Evolutionary conservation across 2,113 vertebrate genomes (phyloP).

Genomic region (Forbesichthys agassizii): DNA sequence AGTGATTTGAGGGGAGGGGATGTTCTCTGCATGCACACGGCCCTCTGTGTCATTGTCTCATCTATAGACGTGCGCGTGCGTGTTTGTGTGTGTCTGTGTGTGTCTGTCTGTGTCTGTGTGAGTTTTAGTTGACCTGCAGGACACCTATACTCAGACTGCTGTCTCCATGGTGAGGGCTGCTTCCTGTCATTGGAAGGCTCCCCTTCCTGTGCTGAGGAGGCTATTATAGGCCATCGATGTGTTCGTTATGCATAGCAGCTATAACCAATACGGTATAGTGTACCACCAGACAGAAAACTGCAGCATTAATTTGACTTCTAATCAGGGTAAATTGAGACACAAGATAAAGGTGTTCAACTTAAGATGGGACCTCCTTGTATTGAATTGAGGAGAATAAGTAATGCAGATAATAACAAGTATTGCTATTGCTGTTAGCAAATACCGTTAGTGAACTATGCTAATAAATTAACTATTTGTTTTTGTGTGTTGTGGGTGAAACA

Average conservation of each 20-base stretch:
- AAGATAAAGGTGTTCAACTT: too few relatives aligned
- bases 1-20: too few relatives aligned
- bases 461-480: background rate
- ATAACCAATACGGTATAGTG: background rate
- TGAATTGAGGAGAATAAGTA: background rate
- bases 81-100: slow-evolving; percentile 25
- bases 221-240: slow-evolving; percentile 11
- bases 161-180: slow-evolving; percentile 62
- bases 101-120: slow-evolving; percentile 19
- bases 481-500: too few relatives aligned
- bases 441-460: too few relatives aligned
- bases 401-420: too few relatives aligned
- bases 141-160: slow-evolving; percentile 61
- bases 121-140: slow-evolving; percentile 43
- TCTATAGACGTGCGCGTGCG: slow-evolving; percentile 38
- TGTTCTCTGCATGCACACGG: background rate
- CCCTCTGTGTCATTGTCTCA: slow-evolving; percentile 20
- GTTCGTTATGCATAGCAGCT: background rate
- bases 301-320: background rate
- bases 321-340: too few relatives aligned
- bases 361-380: too few relatives aligned
- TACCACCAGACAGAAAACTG: background rate
- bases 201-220: slow-evolving; percentile 56
- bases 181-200: slow-evolving; percentile 65
- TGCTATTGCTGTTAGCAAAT: too few relatives aligned